Evolutionary conservation across 1,140 invertebrate genomes (phyloP).

Genomic region (Spodoptera frugiperda): DNA sequence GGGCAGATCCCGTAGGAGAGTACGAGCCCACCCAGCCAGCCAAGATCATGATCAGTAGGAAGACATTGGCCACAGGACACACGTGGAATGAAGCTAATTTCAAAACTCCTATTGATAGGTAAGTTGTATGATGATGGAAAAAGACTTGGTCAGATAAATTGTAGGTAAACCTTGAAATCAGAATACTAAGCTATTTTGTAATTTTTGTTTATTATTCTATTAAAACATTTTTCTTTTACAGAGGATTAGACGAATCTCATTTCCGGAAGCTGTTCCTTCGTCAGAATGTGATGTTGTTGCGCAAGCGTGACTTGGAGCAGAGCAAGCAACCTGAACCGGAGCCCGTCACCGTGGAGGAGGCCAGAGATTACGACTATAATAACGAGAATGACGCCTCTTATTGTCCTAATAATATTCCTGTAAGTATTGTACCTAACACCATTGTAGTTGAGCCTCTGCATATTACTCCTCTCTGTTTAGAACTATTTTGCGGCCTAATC

Average conservation of each 20-base stretch:
- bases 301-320: slow-evolving; percentile 59
- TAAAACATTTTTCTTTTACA: slow-evolving; percentile 48
- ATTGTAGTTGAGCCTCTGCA: too few species aligned
- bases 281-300: slow-evolving; percentile 66
- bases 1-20: slow-evolving; percentile 62
- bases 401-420: slow-evolving; percentile 77
- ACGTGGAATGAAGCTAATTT: slow-evolving; percentile 83
- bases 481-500: too few species aligned
- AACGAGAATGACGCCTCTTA: slow-evolving; percentile 86
- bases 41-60: slow-evolving; percentile 82
- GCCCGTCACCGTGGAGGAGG: slow-evolving; percentile 69
- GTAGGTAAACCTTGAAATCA: too few species aligned
- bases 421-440: slow-evolving; percentile 52
- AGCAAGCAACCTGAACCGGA: slow-evolving; percentile 55
- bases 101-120: slow-evolving; percentile 82
- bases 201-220: too few species aligned
- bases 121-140: background rate
- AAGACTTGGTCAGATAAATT: too few species aligned
- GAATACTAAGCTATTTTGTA: too few species aligned
- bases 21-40: slow-evolving; percentile 73
- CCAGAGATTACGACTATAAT: slow-evolving; percentile 84
- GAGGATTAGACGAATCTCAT: slow-evolving; percentile 76
- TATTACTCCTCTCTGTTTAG: too few species aligned
- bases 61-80: slow-evolving; percentile 79
- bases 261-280: slow-evolving; percentile 77